These are phyloP conservation scores for Onychostoma macrolepis DNA, from an alignment of 2,113 vertebrate species.

Conservation along the genomic window DNA sequence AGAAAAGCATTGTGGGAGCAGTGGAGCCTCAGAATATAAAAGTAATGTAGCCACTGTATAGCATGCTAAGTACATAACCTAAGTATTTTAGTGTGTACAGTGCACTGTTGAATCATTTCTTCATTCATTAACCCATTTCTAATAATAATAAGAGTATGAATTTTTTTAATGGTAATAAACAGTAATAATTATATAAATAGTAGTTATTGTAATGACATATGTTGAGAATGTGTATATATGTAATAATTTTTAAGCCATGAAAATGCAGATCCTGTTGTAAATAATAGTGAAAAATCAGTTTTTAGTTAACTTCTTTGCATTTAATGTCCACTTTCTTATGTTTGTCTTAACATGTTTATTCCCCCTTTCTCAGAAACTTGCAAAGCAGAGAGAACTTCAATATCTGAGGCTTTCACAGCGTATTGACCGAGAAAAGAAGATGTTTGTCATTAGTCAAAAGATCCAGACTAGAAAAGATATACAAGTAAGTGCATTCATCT, in stretches of 20 bases:
- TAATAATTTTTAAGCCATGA: background rate
- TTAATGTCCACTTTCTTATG: background rate
- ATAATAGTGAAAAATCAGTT: background rate
- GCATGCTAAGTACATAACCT: background rate
- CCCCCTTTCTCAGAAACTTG: slow-evolving; percentile 75
- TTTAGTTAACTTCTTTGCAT: background rate
- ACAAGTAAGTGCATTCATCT: slow-evolving; percentile 77
- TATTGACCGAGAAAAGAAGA: slow-evolving; percentile 90
- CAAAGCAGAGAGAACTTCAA: slow-evolving; percentile 81
- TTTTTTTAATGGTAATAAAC: too few relatives aligned
- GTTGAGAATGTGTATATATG: background rate
- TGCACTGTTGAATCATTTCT: background rate
- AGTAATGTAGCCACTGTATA: slow-evolving; percentile 67
- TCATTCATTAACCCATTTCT: background rate
- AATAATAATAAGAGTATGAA: background rate
- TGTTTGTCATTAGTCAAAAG: slow-evolving; percentile 93
- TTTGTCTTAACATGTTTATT: background rate
- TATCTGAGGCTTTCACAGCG: slow-evolving; percentile 88
- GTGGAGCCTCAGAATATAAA: slow-evolving; percentile 65
- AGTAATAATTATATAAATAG: background rate
- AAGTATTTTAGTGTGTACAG: background rate
- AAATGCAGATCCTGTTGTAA: background rate
- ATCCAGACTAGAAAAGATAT: slow-evolving; percentile 95
- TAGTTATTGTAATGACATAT: background rate
- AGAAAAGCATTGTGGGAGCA: slow-evolving; percentile 79